Percentiles rank a stretch among this genome's conserved stretches.
phyloP scores from a whole-genome alignment of 2,888 invertebrate genomes.

The Drosophila subsilvestris region DNA sequence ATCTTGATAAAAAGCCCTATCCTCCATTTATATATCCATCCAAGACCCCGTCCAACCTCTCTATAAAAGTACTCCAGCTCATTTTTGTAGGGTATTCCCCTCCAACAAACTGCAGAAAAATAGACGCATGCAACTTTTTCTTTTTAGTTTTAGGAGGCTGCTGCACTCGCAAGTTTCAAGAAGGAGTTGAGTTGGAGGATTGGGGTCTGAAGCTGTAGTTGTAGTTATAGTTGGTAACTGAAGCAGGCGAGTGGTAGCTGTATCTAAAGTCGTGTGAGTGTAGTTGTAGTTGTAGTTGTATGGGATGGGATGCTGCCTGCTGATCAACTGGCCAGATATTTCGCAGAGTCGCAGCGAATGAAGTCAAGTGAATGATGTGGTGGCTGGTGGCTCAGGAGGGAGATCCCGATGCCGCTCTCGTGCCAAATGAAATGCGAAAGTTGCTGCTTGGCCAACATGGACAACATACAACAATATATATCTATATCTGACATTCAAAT shows the following conservation, averaged over 20 bases:
- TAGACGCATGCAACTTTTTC: slow-evolving; percentile 76
- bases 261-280: slow-evolving; percentile 1
- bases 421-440: slow-evolving; percentile 76
- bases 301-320: slow-evolving; percentile 22
- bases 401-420: slow-evolving; percentile 8
- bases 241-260: neutral
- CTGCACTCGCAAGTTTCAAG: slow-evolving; percentile 2
- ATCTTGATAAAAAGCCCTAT: too few species aligned
- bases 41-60: neutral
- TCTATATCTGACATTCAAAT: slow-evolving; percentile 76
- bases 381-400: slow-evolving; percentile 40
- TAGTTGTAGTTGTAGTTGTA: slow-evolving; percentile 1
- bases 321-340: slow-evolving; percentile 75
- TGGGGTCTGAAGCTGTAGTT: slow-evolving; percentile 2
- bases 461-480: slow-evolving; percentile 18
- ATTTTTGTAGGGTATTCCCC: neutral
- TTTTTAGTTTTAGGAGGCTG: slow-evolving; percentile 46
- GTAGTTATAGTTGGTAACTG: slow-evolving; percentile 10
- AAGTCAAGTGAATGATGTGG: slow-evolving; percentile 57
- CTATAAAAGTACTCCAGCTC: neutral
- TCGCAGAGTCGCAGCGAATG: slow-evolving; percentile 34
- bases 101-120: slow-evolving; percentile 49
- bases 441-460: slow-evolving; percentile 53
- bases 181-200: slow-evolving; percentile 8
- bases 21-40: too few species aligned